Evolutionary conservation across 2,888 invertebrate species (phyloP).

Genomic region (Orthonevra nobilis): DNA sequence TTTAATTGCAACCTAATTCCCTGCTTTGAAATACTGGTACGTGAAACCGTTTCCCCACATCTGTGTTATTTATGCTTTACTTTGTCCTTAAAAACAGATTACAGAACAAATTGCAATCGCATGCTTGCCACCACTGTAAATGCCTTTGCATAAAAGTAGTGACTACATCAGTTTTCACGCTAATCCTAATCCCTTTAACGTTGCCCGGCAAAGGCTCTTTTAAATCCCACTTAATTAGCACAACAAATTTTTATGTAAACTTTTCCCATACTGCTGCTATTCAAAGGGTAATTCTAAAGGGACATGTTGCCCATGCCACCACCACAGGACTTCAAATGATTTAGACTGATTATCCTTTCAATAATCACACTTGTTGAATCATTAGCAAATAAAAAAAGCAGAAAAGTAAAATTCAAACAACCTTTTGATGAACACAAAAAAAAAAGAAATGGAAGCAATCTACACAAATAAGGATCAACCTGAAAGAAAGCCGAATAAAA

Average conservation of each 20-base stretch:
- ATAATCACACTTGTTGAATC: conserved; percentile 60
- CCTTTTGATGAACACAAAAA: conserved; percentile 18
- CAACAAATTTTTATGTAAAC: conserved; percentile 53
- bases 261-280: neutral
- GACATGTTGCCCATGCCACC: too few species aligned
- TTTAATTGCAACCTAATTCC: too few species aligned
- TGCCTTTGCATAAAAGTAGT: too few species aligned
- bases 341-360: conserved; percentile 61
- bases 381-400: neutral
- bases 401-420: conserved; percentile 3
- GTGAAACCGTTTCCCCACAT: too few species aligned
- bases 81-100: too few species aligned
- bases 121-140: too few species aligned
- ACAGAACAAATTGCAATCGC: too few species aligned
- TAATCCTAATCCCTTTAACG: too few species aligned
- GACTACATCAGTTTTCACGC: too few species aligned
- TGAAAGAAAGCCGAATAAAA: conserved; percentile 9
- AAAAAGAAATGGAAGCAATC: conserved; percentile 25
- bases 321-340: conserved; percentile 49
- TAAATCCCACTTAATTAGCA: conserved; percentile 55
- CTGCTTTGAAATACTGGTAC: too few species aligned
- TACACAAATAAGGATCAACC: conserved; percentile 28
- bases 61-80: too few species aligned
- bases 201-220: conserved; percentile 25
- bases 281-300: conserved; percentile 14